These are phyloP conservation scores for Desoria tigrina DNA, from an alignment of 2,888 invertebrate species.

Conservation along the genomic window DNA sequence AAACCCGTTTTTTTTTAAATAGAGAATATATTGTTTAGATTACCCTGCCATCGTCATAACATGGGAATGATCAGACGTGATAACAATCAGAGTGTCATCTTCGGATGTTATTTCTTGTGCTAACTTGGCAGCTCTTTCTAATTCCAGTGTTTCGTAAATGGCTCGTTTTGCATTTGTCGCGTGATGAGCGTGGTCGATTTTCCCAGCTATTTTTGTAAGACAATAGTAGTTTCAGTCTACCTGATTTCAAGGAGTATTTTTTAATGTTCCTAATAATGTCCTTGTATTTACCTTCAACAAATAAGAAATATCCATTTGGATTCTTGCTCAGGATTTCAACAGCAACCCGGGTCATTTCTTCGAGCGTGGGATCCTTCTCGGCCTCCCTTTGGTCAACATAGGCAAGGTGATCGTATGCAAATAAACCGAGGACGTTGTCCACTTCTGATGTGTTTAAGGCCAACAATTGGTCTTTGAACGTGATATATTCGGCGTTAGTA, in stretches of 20 bases:
- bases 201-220: constrained; percentile 59
- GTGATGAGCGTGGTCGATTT: constrained; percentile 76
- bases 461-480: constrained; percentile 63
- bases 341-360: constrained; percentile 76
- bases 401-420: constrained; percentile 74
- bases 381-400: constrained; percentile 72
- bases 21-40: too few relatives aligned
- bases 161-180: constrained; percentile 64
- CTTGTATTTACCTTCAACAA: constrained; percentile 69
- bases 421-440: constrained; percentile 69
- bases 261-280: too few relatives aligned
- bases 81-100: constrained; percentile 75
- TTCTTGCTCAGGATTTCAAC: constrained; percentile 68
- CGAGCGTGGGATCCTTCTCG: constrained; percentile 72
- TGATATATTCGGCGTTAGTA: constrained; percentile 61
- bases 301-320: constrained; percentile 69
- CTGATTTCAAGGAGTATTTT: too few relatives aligned
- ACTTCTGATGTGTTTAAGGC: constrained; percentile 60
- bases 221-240: too few relatives aligned
- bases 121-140: constrained; percentile 68
- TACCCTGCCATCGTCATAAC: constrained; percentile 64
- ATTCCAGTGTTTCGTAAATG: constrained; percentile 75
- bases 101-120: constrained; percentile 65
- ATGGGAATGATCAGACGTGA: constrained; percentile 67
- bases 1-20: too few relatives aligned